Evolutionary conservation across 2,113 vertebrate genomes (phyloP).

Genomic region (Aviceda subcristata): DNA sequence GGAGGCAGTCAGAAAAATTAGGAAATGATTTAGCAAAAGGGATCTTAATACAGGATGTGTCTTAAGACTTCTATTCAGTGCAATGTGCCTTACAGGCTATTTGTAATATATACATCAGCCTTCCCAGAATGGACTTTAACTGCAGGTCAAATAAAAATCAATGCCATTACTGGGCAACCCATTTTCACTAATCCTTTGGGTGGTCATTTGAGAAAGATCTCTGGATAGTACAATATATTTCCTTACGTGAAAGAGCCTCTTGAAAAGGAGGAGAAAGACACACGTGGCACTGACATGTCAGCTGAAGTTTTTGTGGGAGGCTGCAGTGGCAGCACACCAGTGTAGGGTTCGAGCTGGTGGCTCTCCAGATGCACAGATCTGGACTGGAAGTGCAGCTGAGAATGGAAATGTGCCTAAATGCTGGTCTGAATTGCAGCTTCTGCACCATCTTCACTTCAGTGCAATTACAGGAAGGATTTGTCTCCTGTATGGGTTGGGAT

Average conservation of each 20-base stretch:
- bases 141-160: slow-evolving; percentile 6
- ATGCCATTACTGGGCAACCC: neutral
- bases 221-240: neutral
- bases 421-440: neutral
- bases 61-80: neutral
- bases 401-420: neutral
- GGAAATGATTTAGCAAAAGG: neutral
- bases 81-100: neutral
- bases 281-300: neutral
- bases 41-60: neutral
- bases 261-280: neutral
- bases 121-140: neutral
- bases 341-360: neutral
- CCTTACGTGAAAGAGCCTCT: neutral
- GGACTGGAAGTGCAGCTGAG: neutral
- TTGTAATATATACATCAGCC: neutral
- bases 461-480: neutral
- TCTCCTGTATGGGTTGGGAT: neutral
- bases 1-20: neutral
- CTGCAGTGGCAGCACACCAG: neutral
- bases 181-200: slow-evolving; percentile 6
- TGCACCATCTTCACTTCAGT: neutral
- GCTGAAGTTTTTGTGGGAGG: neutral
- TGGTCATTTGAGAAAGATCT: neutral
- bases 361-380: neutral